Base-by-base conservation (phyloP, 35 echinoderm and acorn worm species). In the Anneissia japonica region DNA sequence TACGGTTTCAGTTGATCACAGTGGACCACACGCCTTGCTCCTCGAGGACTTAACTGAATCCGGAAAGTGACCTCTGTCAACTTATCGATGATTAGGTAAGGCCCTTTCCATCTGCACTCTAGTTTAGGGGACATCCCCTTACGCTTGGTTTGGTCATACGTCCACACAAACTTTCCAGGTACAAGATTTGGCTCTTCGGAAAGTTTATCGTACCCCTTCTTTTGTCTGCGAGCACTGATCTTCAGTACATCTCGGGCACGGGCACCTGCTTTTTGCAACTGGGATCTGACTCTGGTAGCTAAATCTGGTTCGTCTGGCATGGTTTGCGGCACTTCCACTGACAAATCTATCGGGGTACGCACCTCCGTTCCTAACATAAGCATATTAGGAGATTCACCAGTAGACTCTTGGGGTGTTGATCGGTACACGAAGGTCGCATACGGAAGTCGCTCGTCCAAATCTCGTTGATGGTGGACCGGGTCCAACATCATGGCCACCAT, bases 151-250 rank as follows among this genome's bases (percentile, higher is more conserved):
- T 77, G 82, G 17, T 79, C 31, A 39, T 86, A 75, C 11, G 90
- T 46, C 87, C 92, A 93, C 31, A 93, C 87, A 40, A 75, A n/a
- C 19, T 89, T 74, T 19, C 91, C 87, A n/a, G n/a, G n/a, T n/a
- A n/a, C n/a, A n/a, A n/a, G n/a, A n/a, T n/a, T n/a, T n/a, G n/a
- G n/a, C n/a, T n/a, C n/a, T n/a, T n/a, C n/a, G n/a, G n/a, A n/a
- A n/a, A n/a, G n/a, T n/a, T 23, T 3, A 43, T 87, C 85, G 37
- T 87, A 79, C 10, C 31, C 26, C 37, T 31, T 0, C 32, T 87
- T 79, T 75, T 76, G 72, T 30, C 75, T 46, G 32, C 40, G 3
- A 46, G 74, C 46, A 32, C 34, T 81, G 21, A 26, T 2, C 26
- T 64, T 64, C 2, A 64, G 51, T 3, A 64, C 51, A 3, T 64